These are phyloP conservation scores for Drosophila bocki DNA, from an alignment of 1,140 invertebrate genomes.

Conservation along the genomic window DNA sequence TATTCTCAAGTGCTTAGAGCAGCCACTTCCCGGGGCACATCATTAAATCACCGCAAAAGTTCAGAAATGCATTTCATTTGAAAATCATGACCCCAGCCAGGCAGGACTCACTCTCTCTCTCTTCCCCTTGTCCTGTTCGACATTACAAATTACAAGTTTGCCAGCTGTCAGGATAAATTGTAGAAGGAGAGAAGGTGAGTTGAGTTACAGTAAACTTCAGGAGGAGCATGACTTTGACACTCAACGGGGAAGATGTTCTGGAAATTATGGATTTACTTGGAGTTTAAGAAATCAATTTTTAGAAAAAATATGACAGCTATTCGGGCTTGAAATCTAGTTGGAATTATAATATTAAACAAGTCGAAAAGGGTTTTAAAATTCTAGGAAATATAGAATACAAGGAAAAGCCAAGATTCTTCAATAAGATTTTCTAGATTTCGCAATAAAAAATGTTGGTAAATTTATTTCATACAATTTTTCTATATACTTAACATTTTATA, in stretches of 20 bases:
- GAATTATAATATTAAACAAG: neutral
- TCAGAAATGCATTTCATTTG: conserved; percentile 77
- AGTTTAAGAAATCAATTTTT: neutral
- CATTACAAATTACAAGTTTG: conserved; percentile 77
- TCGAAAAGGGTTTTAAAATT: too few species aligned
- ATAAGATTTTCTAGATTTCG: too few species aligned
- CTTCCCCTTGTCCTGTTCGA: conserved; percentile 8
- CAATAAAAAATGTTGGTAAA: too few species aligned
- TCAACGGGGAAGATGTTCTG: neutral
- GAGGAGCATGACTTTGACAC: too few species aligned
- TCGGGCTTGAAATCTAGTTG: neutral
- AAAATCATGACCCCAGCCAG: conserved; percentile 64
- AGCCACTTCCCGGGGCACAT: conserved; percentile 61
- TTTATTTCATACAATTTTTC: too few species aligned
- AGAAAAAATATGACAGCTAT: neutral
- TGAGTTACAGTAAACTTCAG: conserved; percentile 4
- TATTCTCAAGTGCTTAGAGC: conserved; percentile 37
- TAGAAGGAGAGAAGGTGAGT: conserved; percentile 2
- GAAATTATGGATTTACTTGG: neutral
- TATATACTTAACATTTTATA: too few species aligned
- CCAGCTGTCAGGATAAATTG: conserved; percentile 51
- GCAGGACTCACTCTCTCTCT: neutral
- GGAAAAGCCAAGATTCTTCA: too few species aligned
- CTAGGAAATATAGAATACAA: too few species aligned
- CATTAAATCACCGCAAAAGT: conserved; percentile 76